Evolutionary conservation across 2,888 invertebrate genomes (phyloP).

Genomic region (Macrosoma leucophasiata): DNA sequence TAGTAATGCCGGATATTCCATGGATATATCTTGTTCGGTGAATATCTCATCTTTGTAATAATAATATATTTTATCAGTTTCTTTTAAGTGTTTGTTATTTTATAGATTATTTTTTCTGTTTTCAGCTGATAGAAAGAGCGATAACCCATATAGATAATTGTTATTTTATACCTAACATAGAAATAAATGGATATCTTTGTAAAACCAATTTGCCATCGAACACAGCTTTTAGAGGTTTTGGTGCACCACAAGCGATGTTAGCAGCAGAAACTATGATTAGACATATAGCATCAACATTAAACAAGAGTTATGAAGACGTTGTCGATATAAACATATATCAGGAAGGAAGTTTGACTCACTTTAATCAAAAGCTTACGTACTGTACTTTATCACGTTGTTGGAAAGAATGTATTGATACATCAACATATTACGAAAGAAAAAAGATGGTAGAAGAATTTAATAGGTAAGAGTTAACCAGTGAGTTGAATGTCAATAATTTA

Average conservation of each 20-base stretch:
- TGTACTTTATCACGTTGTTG: constrained; percentile 86
- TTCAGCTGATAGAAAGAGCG: constrained; percentile 86
- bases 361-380: constrained; percentile 81
- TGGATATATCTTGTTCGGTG: constrained; percentile 82
- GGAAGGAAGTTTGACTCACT: constrained; percentile 87
- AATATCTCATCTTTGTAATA: constrained; percentile 24
- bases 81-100: constrained; percentile 5
- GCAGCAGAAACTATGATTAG: constrained; percentile 86
- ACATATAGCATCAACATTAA: constrained; percentile 82
- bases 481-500: too few species aligned
- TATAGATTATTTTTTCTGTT: constrained; percentile 11
- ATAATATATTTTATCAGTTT: constrained; percentile 1
- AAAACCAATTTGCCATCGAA: constrained; percentile 93
- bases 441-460: constrained; percentile 81
- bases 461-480: too few species aligned
- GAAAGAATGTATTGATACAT: constrained; percentile 81
- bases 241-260: constrained; percentile 93
- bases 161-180: constrained; percentile 84
- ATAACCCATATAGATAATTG: constrained; percentile 87
- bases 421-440: constrained; percentile 78
- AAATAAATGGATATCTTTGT: constrained; percentile 83
- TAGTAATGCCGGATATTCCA: constrained; percentile 82
- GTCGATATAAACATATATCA: constrained; percentile 84
- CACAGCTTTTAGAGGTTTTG: constrained; percentile 95
- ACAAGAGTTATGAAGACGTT: constrained; percentile 79